Conservation (phyloP, 2,113 vertebrate genomes). For the Etheostoma cragini region DNA sequence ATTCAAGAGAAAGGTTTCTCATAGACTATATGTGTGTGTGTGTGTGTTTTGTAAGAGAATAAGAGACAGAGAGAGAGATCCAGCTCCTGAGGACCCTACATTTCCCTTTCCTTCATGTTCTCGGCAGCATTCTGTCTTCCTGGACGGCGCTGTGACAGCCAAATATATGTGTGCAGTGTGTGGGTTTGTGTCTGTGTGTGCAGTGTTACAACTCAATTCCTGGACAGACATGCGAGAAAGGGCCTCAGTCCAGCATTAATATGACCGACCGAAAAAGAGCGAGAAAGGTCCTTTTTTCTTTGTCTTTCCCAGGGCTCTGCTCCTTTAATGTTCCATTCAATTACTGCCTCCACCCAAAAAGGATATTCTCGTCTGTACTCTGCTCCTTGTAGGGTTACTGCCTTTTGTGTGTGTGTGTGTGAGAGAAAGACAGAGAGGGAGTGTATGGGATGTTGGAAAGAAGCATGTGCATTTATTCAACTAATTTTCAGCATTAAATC, state of each 20-base stretch:
- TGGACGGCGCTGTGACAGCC: neutral
- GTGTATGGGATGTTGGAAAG: conserved; percentile 31
- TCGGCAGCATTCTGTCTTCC: conserved; percentile 26
- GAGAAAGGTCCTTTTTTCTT: conserved; percentile 81
- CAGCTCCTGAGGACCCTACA: neutral
- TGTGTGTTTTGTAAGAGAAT: neutral
- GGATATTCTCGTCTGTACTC: conserved; percentile 67
- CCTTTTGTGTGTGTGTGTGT: conserved; percentile 2
- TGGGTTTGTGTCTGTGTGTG: neutral
- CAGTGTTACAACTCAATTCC: conserved; percentile 39
- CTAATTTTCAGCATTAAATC: conserved; percentile 75
- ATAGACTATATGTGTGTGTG: neutral
- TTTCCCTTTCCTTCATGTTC: conserved; percentile 28
- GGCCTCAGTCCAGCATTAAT: conserved; percentile 48
- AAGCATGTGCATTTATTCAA: conserved; percentile 58
- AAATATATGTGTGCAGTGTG: conserved; percentile 4
- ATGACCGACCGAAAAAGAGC: conserved; percentile 19
- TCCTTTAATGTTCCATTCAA: conserved; percentile 74
- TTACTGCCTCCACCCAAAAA: conserved; percentile 77
- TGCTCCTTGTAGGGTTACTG: neutral
- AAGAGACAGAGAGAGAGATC: neutral
- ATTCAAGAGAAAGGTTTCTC: conserved; percentile 18
- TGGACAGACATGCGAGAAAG: conserved; percentile 30
- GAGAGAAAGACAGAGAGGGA: neutral
- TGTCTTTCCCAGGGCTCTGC: conserved; percentile 81